Evolutionary conservation across 2,113 vertebrate species (phyloP), one percentile per base, ranked within the genome.

Genomic region (Ceyx melanurus): DNA sequence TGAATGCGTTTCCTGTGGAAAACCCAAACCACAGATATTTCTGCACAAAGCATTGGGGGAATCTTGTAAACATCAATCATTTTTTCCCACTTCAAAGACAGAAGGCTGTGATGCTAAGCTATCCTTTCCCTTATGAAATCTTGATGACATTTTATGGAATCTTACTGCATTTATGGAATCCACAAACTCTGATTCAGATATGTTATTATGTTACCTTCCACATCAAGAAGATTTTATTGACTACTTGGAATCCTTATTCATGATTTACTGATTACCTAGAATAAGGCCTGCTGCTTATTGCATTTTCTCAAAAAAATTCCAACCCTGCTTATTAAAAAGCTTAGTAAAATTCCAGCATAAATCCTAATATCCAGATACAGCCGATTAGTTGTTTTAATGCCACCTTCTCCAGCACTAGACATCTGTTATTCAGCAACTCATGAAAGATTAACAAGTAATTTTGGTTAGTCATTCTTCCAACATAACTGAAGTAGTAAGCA

Each of bases 1-100:
- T 97, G 97, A 93, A 99, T 96, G 54, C 97, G 97, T 88, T 98
- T 99, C 97, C 99, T 99, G 93, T 88, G 58, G 29, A 72, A 89
- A 96, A 88, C 9, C 88, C 64, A 93, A 88, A 37, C 10, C 46
- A 92, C 25, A n/a, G 2, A 85, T 84, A 93, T 25, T 88, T 85
- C 62, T 77, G 45, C 56, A 82, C 43, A 87, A 76, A 79, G 37
- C 42, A 66, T 0, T 29, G 5, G 4, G 3, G 5, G n/a, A 76
- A 76, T 73, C 54, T 54, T 76, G 15, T 50, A 88, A 86, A 37
- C 37, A 86, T 12, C 11, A 53, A 86, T 14, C 56, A 84, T 46
- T 86, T 86, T 86, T 68, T 31, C 11, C 6, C 54, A 82, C 35
- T 89, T 90, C 33, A 72, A 51, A 78, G 67, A 14, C 5, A 71